Evolutionary conservation across 2,797 vertebrate species (phyloP).

Genomic region (Numenius phaeopus): DNA sequence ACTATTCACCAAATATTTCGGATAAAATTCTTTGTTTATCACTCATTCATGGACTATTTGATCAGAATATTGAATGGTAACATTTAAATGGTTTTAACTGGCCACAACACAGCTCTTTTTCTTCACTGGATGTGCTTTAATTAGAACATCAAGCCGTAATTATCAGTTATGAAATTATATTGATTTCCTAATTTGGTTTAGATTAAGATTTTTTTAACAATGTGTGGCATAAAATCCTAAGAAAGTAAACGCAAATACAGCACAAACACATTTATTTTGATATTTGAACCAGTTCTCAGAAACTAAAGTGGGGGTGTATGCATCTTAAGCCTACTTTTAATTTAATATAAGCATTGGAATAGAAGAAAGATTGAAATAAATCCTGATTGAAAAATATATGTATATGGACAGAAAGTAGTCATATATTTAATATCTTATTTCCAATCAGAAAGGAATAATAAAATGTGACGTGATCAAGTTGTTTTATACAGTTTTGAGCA

Average conservation of each 20-base stretch:
- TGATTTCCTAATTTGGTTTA: neutral
- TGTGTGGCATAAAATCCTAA: neutral
- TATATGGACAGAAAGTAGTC: neutral
- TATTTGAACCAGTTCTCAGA: neutral
- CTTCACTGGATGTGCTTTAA: neutral
- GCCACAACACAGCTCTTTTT: neutral
- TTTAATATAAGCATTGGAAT: neutral
- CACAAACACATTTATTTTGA: neutral
- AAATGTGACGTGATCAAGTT: neutral
- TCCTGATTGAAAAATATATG: neutral
- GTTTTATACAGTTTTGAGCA: neutral
- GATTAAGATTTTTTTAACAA: neutral
- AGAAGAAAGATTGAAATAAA: neutral
- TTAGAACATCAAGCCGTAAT: neutral
- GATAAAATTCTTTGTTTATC: neutral
- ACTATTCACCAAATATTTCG: neutral
- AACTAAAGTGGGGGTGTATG: accelerated
- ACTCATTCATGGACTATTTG: neutral
- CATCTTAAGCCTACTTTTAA: neutral
- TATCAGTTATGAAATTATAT: neutral
- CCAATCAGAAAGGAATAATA: neutral
- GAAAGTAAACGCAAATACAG: neutral
- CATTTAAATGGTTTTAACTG: neutral
- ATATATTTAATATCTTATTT: neutral
- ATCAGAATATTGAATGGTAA: neutral